Conservation (phyloP, 2,797 vertebrate species). For the Syndactyla subalaris region DNA sequence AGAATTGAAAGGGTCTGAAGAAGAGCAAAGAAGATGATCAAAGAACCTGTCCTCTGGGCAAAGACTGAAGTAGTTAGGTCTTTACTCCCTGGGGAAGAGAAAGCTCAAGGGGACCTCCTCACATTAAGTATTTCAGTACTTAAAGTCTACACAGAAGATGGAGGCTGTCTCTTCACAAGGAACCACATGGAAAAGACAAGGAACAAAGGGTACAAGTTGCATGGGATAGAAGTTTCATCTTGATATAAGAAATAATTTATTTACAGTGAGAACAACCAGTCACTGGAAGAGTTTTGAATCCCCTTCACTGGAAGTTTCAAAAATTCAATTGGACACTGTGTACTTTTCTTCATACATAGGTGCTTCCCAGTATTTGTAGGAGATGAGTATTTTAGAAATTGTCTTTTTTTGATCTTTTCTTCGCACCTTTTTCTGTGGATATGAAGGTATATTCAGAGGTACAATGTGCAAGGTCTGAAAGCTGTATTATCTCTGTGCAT, state of each 20-base stretch:
- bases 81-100: rapidly evolving
- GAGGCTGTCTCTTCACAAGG: neutral
- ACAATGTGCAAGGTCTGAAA: neutral
- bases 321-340: neutral
- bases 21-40: neutral
- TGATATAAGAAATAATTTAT: neutral
- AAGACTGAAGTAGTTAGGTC: neutral
- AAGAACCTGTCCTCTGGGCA: neutral
- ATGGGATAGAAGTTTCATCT: neutral
- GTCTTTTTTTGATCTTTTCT: neutral
- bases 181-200: neutral
- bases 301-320: neutral
- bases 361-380: neutral
- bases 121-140: neutral
- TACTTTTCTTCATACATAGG: neutral
- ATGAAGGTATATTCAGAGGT: neutral
- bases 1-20: neutral
- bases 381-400: neutral
- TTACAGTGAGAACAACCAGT: neutral
- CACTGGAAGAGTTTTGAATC: neutral
- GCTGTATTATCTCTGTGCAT: neutral
- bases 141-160: neutral
- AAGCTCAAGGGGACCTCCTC: rapidly evolving
- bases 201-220: neutral
- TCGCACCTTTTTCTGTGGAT: neutral